Base-by-base conservation (phyloP, 2,113 vertebrate species). In the Vidua chalybeata region DNA sequence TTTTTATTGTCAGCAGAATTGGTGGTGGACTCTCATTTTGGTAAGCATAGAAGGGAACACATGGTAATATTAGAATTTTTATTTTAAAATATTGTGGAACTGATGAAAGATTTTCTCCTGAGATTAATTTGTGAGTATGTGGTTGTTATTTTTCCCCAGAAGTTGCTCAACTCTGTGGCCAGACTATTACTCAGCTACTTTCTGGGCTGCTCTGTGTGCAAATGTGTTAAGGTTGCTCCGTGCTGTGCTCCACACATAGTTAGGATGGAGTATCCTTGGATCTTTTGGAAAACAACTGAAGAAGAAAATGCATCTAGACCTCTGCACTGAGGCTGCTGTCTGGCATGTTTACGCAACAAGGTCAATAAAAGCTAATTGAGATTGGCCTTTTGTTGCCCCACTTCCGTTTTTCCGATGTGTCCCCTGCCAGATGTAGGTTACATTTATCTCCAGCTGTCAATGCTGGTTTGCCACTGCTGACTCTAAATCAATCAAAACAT, bases 351-450 rank as follows among this genome's bases (percentile, higher is more conserved):
- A 84, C 76, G 67, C 71, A 68, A 37, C 17, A 33, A n/a, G 49
- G n/a, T 90, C 78, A 82, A 73, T 91, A 85, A 69, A 63, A 93
- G 54, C 71, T 88, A 73, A 87, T 62, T 73, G 75, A 94, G 71
- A 62, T 82, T 56, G 82, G 37, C 45, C 81, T 94, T 86, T 83
- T 88, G 66, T 75, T 63, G 48, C 27, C 15, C 39, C n/a, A 20
- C 61, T 87, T 87, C 68, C 56, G 9, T 55, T 74, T 96, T 87
- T 72, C 52, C 7, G 0, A 1, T 56, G 39, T 37, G 54, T 73
- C 52, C 33, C 85, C 68, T 13, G 4, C 31, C 39, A 89, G 78
- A 89, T 49, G 55, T 23, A 49, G 62, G 67, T 68, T 76, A 12
- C 33, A 7, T 79, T 79, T 21, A 6, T 82, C 62, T 73, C 37